Base-by-base conservation (phyloP, 2,888 invertebrate genomes). In the Philaethria dido region DNA sequence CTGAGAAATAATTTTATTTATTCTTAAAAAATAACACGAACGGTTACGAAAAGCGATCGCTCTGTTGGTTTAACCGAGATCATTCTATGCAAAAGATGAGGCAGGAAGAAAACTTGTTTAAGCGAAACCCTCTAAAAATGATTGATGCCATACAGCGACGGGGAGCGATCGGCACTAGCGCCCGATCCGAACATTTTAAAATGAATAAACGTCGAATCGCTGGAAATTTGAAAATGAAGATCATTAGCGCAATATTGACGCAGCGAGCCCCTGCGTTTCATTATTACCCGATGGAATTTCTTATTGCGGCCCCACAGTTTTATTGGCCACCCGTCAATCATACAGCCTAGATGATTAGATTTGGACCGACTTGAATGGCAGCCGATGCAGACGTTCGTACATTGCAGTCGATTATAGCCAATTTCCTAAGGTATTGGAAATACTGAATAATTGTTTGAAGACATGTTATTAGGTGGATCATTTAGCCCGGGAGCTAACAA, bases 121-220 rank as follows among this genome's bases (percentile, higher is more conserved):
- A 90, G 86, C 87, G 92, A 93, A 93, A 87, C 93, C 92, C 92
- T 91, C 93, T 88, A 92, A 92, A 90, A 90, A 93, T 93, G 93
- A 93, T 93, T 93, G 93, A 93, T 93, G 93, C 90, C 85, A 75
- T 78, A 73, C 77, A 78, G 78, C 80, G 76, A 75, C 77, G 78
- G 80, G 82, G 84, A 87, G 85, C 81, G 84, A 80, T 82, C 82
- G 81, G 80, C 85, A 83, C 80, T 78, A 80, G 78, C 81, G 80
- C 80, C 77, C 82, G 78, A 73, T 69, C 74, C 77, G 76, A 83
- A 78, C 77, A 77, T 84, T 92, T 90, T 90, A 92, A 92, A 92
- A 88, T 87, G 90, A 89, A 92, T 91, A 89, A 91, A 92, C 88
- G 88, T 91, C 90, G 86, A 91, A 85, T 79, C 79, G 78, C 82